Conservation (phyloP, 2,888 invertebrate species). For the Amphipoea oculea region DNA sequence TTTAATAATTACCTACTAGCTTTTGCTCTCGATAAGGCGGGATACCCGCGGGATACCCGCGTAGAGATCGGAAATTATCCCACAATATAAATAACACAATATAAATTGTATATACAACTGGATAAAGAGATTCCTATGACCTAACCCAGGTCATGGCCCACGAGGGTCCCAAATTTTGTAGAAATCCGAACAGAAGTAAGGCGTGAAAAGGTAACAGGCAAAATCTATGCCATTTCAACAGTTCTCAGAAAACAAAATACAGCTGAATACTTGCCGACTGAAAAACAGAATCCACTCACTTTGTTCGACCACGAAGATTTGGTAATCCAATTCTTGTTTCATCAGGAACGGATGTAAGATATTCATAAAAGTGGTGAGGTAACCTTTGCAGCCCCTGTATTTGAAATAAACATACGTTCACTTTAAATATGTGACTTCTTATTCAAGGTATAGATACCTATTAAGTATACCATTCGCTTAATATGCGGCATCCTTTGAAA, state of each 20-base stretch:
- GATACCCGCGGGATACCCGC: too few species aligned
- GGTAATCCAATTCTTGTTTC: constrained; percentile 97
- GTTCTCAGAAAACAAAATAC: neutral
- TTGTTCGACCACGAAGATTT: constrained; percentile 96
- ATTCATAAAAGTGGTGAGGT: constrained; percentile 94
- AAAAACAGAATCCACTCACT: constrained; percentile 79
- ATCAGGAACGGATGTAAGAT: constrained; percentile 96
- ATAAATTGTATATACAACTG: too few species aligned
- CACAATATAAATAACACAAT: too few species aligned
- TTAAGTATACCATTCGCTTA: neutral
- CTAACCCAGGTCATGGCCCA: neutral
- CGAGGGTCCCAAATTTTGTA: neutral
- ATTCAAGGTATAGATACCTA: neutral
- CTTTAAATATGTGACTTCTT: neutral
- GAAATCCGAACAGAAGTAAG: neutral
- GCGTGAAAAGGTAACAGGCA: neutral
- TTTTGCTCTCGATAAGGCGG: neutral
- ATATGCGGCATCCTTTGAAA: neutral
- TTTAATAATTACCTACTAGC: neutral
- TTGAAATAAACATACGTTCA: constrained; percentile 23
- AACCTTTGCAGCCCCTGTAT: constrained; percentile 92
- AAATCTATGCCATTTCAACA: neutral
- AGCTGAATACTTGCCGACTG: neutral
- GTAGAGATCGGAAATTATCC: neutral
- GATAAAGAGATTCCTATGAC: too few species aligned